Evolutionary conservation across 2,888 invertebrate species (phyloP), one percentile per base, ranked within the genome.

Genomic region (Notocelia uddmanniana): DNA sequence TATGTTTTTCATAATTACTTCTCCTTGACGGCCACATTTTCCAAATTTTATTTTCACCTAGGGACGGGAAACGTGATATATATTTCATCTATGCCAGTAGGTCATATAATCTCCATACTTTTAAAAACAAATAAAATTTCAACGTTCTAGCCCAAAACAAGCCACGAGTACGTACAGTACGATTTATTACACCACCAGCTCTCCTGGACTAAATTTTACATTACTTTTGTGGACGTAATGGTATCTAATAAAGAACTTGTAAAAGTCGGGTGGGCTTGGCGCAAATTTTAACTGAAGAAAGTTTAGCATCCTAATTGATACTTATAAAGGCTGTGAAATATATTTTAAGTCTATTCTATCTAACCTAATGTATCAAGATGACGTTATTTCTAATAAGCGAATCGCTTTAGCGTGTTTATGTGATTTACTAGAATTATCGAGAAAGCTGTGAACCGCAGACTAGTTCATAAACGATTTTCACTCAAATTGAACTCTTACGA

Each of bases 211-310:
- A 21, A 54, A 45, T 60, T 48, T 67, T 54, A 59, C 52, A 54
- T 71, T 60, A 60, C 54, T 67, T 60, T 67, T 68, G 59, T 68
- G 60, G 55, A 57, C 57, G 37, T 57, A 68, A 72, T 68, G 54
- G 54, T 57, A 34, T 18, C 34, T 68, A 62, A 60, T 62, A 68
- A 68, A 57, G 57, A 57, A 63, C 50, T 50, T 58, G 64, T 57
- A 70, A 58, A 58, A 58, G 23, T 59, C 37, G 18, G 50, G 18
- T 41, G 34, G 15, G 13, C 34, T 55, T 37, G 26, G 54, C 23
- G 41, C 19, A 68, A 31, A 52, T 73, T 50, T 55, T 71, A 68
- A 60, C 54, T 55, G 26, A 41, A 31, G 23, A 55, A 69, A 60
- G 37, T 60, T 68, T 52, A 9, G 34, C 48, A 45, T 21, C n/a